Base-by-base conservation (phyloP, 23 tunicate species). In the Diplosoma virens region DNA sequence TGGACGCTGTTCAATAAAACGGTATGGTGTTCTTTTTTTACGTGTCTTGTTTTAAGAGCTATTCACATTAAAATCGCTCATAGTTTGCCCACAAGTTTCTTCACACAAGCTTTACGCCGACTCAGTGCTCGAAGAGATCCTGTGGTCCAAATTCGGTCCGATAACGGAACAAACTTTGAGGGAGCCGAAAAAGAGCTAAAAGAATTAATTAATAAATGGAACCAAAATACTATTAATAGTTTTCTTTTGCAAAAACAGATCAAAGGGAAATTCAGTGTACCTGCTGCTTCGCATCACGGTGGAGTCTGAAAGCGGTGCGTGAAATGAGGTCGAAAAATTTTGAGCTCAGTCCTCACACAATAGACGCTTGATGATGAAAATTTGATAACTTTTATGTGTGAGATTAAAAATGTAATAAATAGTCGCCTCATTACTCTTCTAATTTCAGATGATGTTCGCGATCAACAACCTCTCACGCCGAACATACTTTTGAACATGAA, bases 121-220 rank as follows among this genome's bases (percentile, higher is more conserved):
- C 73, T 82, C 35, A 33, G 33, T 9, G 71, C 53, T 17, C 79
- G 86, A 14, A 55, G 79, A 22, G 86, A 80, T 11, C 71, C 50
- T 0, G 69, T 74, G n/a, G 0, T 24, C 16, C 46, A 82, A 33
- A 32, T 82, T 11, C 33, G 58, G 2, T 71, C 70, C 23, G 86
- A 82, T 36, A 53, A 58, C 58, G 86, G 80, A 4, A 73, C 86
- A 2, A 82, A 82, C 58, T 56, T 82, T 58, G 71, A 37, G 2
- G 79, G 79, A 11, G 79, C 72, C 0, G 54, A 82, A 28, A 32
- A 58, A 3, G 71, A 82, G 78, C 25, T 82, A 21, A 59, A 30
- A 1, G 34, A 23, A 20, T 33, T n/a, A 1, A 53, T 73, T 21
- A 24, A 25, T 6, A 28, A 37, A 73, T 53, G 69, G 79, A 58